These are phyloP conservation scores for Rhinoraja longicauda DNA, from an alignment of 2,797 vertebrate species.

Conservation along the genomic window DNA sequence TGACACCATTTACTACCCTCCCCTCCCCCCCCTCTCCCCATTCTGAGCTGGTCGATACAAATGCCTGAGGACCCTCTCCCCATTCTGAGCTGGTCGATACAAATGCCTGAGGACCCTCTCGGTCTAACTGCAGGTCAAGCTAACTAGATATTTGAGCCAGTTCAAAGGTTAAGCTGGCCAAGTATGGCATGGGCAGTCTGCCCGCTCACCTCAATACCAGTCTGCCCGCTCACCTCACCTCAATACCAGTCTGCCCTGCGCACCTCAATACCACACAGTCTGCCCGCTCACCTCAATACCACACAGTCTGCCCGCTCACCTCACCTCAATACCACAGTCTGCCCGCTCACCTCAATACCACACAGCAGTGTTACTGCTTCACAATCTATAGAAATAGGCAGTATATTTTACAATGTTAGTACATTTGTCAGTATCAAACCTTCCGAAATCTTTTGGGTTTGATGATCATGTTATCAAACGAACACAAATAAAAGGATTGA, in stretches of 20 bases:
- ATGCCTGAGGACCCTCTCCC: background rate
- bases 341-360: background rate
- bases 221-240: background rate
- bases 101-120: background rate
- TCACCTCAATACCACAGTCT: background rate
- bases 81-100: background rate
- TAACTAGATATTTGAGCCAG: constrained; percentile 24
- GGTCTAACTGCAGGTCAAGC: background rate
- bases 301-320: background rate
- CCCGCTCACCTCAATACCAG: background rate
- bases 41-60: background rate
- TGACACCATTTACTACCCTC: background rate
- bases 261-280: background rate
- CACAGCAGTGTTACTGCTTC: background rate
- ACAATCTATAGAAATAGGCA: background rate
- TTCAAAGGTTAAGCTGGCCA: background rate
- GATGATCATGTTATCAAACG: background rate
- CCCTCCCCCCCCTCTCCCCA: no score
- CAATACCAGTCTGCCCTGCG: no score
- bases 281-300: background rate
- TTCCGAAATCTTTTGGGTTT: background rate
- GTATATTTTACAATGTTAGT: background rate
- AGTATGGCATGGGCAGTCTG: background rate
- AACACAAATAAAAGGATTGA: constrained; percentile 14
- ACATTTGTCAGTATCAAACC: background rate